Percentiles rank a stretch among this genome's conserved stretches.
These are phyloP conservation scores for Trinorchestia longiramus DNA, from an alignment of 1,140 invertebrate genomes.

Conservation along the genomic window DNA sequence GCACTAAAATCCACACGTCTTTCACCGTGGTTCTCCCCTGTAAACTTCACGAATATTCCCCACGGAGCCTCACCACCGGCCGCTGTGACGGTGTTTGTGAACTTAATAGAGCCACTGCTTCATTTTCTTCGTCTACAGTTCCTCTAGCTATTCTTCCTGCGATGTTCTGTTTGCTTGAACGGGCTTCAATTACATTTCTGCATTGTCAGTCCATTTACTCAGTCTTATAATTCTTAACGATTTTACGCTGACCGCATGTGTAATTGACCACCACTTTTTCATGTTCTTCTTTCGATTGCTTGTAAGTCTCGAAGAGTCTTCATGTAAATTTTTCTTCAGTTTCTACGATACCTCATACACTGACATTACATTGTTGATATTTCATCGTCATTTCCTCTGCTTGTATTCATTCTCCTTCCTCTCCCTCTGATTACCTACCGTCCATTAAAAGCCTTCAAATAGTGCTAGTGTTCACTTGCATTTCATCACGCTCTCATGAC, in stretches of 20 bases:
- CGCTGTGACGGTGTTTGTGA: not conserved
- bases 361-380: too few species aligned
- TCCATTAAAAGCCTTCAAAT: too few species aligned
- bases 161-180: not conserved
- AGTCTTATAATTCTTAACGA: not conserved
- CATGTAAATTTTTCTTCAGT: too few species aligned
- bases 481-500: too few species aligned
- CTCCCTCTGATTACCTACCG: too few species aligned
- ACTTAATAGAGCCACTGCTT: not conserved
- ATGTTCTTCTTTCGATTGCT: not conserved
- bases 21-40: not conserved
- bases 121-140: not conserved
- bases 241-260: not conserved
- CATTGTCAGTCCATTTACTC: not conserved
- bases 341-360: too few species aligned
- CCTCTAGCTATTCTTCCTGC: not conserved
- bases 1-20: not conserved
- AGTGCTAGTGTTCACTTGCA: too few species aligned
- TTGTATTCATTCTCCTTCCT: too few species aligned
- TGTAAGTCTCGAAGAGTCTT: too few species aligned
- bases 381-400: too few species aligned
- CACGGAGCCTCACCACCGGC: too few species aligned
- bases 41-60: not conserved
- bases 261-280: not conserved
- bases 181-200: not conserved